Evolutionary conservation across 2,888 invertebrate species (phyloP).

Genomic region (Leptinotarsa juncta): DNA sequence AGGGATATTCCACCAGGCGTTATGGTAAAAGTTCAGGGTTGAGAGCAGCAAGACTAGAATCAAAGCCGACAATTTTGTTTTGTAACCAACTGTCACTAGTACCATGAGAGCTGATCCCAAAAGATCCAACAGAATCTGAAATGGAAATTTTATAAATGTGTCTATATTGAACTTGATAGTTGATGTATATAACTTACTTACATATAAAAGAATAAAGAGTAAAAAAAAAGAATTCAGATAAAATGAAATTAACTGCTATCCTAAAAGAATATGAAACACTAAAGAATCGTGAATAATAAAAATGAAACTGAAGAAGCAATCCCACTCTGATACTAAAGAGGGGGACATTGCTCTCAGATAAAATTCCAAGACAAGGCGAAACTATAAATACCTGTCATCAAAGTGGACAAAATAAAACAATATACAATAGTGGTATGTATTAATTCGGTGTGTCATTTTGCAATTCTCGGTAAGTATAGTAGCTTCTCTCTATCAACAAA

Average conservation of each 20-base stretch:
- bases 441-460: too few species aligned
- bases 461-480: too few species aligned
- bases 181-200: too few species aligned
- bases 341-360: too few species aligned
- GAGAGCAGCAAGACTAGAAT: slow-evolving; percentile 90
- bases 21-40: slow-evolving; percentile 94
- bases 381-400: too few species aligned
- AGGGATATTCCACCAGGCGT: slow-evolving; percentile 98
- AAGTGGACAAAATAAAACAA: too few species aligned
- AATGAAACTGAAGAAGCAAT: too few species aligned
- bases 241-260: background rate
- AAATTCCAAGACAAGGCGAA: too few species aligned
- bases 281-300: background rate
- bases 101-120: slow-evolving; percentile 95
- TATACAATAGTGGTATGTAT: too few species aligned
- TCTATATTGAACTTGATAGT: background rate
- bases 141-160: slow-evolving; percentile 29
- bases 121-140: slow-evolving; percentile 90
- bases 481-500: too few species aligned
- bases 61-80: slow-evolving; percentile 97
- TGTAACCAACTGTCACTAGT: slow-evolving; percentile 96
- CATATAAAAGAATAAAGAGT: background rate
- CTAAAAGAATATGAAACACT: background rate
- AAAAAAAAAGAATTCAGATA: background rate
- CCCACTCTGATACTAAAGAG: too few species aligned